These are phyloP conservation scores for Raja brachyura DNA, from an alignment of 2,113 vertebrate species.

Conservation along the genomic window DNA sequence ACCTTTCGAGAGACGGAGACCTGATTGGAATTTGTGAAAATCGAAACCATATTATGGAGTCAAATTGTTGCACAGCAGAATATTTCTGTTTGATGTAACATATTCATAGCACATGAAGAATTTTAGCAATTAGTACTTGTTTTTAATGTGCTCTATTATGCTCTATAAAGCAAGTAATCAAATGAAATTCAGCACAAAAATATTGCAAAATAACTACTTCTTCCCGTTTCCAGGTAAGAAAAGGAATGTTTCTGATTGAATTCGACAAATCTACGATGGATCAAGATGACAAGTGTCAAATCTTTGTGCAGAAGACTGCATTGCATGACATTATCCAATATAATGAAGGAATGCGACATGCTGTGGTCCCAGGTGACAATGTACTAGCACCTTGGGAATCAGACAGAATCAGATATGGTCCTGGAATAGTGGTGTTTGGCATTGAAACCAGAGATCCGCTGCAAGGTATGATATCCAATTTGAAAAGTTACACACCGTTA, in stretches of 20 bases:
- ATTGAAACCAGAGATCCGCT: conserved; percentile 54
- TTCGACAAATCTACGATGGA: conserved; percentile 54
- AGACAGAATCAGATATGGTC: conserved; percentile 57
- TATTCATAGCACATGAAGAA: no score
- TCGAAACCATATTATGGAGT: neutral
- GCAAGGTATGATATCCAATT: conserved; percentile 53
- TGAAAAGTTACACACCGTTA: no score
- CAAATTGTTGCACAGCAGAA: neutral
- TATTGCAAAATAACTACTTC: neutral
- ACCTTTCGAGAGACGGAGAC: neutral
- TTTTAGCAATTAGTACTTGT: no score
- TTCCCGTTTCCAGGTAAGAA: conserved; percentile 52
- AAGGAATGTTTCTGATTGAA: conserved; percentile 62
- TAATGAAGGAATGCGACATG: conserved; percentile 45
- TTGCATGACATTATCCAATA: conserved; percentile 63
- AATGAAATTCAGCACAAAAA: no score
- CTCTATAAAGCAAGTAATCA: no score
- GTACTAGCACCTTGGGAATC: conserved; percentile 76
- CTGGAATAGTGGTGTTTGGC: conserved; percentile 63
- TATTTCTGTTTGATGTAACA: no score
- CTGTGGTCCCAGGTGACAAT: conserved; percentile 63
- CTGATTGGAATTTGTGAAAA: neutral
- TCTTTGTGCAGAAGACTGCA: conserved; percentile 50
- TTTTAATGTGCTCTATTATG: no score
- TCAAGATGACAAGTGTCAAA: conserved; percentile 40